Base-by-base conservation (phyloP, 2,113 vertebrate genomes). In the Notechis scutatus region DNA sequence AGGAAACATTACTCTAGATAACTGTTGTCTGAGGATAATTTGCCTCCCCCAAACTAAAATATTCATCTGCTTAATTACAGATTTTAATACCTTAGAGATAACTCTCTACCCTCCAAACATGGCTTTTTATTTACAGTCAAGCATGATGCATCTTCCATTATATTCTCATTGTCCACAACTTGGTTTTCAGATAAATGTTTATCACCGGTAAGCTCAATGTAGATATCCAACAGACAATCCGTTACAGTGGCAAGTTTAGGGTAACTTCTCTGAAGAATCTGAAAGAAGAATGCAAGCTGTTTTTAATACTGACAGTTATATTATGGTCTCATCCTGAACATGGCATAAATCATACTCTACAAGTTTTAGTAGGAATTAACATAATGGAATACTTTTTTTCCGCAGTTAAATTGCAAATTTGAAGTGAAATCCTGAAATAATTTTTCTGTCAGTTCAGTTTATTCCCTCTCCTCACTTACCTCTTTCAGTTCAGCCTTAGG, bases 221-320 rank as follows among this genome's bases (percentile, higher is more conserved):
- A 99, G 96, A 99, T 99, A 64, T 99, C 98, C 93, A 99, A 96
- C 64, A 99, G 98, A 86, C 98, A 98, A 89, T 99, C 98, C 8
- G 96, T 93, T 94, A 98, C 98, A 92, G 97, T 90, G 2, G 96
- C 92, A 88, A 99, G 97, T 89, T 56, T 97, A 0, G 99, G 97
- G 87, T 98, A 99, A 93, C 96, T 98, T 55, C 94, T 98, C 61
- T 98, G 96, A 85, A 99, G 97, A 89, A 99, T 97, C 99, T 99
- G 92, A 59, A 34, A 14, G 42, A 87, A 15, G 0, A 23, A 89
- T 26, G 45, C 45, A 3, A 1, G 21, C 1, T 69, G 55, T 59
- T 90, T 39, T 21, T 24, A 45, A 85, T 90, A 69, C 61, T 55
- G 21, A 34, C 18, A 39, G 29, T 21, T 26, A 52, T 52, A 52